Evolutionary conservation across 2,888 invertebrate species (phyloP).

Genomic region (Ischnus inquisitorius): DNA sequence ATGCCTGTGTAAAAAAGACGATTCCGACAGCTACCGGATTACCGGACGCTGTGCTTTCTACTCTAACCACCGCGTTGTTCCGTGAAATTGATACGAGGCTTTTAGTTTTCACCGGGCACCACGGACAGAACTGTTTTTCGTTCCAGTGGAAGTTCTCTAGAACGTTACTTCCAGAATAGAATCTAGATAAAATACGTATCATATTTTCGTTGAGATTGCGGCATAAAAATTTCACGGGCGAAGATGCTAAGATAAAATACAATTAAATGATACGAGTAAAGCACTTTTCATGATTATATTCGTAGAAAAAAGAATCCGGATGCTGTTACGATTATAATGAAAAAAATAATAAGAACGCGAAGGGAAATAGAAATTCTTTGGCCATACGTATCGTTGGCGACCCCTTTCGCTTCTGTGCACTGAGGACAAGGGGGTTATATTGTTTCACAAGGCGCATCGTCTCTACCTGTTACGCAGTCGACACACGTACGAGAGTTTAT

Average conservation of each 20-base stretch:
- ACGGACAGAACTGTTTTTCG: slow-evolving; percentile 26
- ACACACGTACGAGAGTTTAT: slow-evolving; percentile 78
- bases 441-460: slow-evolving; percentile 65
- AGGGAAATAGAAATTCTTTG: slow-evolving; percentile 15
- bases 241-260: neutral
- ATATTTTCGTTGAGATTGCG: neutral
- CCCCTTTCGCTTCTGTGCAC: slow-evolving; percentile 3
- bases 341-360: neutral
- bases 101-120: slow-evolving; percentile 55
- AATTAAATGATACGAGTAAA: neutral
- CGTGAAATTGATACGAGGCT: slow-evolving; percentile 73
- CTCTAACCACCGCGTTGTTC: slow-evolving; percentile 62
- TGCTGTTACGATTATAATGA: no score
- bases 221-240: no score
- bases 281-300: no score
- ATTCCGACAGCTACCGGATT: slow-evolving; percentile 72
- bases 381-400: slow-evolving; percentile 39
- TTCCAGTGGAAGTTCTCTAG: slow-evolving; percentile 28
- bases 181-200: slow-evolving; percentile 25
- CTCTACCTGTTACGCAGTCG: slow-evolving; percentile 72
- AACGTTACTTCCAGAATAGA: neutral
- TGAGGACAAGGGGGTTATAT: slow-evolving; percentile 50
- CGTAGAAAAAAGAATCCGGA: no score
- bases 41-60: slow-evolving; percentile 65
- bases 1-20: slow-evolving; percentile 79